Evolutionary conservation across 2,888 invertebrate genomes (phyloP), one percentile per base, ranked within the genome.

Genomic region (Penaeus monodon): DNA sequence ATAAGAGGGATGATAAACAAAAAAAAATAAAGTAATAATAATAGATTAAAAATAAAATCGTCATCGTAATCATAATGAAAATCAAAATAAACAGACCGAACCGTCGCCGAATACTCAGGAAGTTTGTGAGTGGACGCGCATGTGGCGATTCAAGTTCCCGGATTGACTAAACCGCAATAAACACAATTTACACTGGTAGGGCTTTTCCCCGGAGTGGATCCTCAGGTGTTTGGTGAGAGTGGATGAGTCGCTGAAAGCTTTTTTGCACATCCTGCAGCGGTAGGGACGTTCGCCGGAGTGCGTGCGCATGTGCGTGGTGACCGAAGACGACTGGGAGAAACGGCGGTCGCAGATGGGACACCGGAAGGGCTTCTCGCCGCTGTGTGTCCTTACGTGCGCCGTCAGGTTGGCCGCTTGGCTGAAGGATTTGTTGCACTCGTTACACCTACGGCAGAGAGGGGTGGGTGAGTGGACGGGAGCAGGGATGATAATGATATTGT

Each of bases 241-340:
- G 66, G 99, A 99, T 92, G 98, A 98, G 93, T 99, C 99, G 8
- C 99, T 99, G 93, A 99, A 99, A 6, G 99, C 98, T 92, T 99
- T 99, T 92, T 98, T 98, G 93, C 99, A 99, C 91, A 98, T 95
- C 90, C 97, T 95, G 93, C 99, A 99, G 91, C 96, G 95, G 93
- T 99, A 99, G 0, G 99, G 99, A 87, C 98, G 94, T 92, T 99
- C 99, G n/a, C 99, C 99, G n/a, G 98, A 98, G 93, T 99, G 99
- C n/a, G 99, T 99, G 92, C 99, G 94, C 98, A 99, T 98, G 94
- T 99, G 99, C 91, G 99, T 99, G 86, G 99, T 99, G 84, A 99
- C 98, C 3, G 94, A 94, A 89, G 98, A 98, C 92, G 95, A 95
- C 92, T 99, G 99, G 88, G 98, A 98, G 93, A 99, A 99, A 91